Conservation (phyloP, 2,797 vertebrate species). For the Gymnodraco acuticeps region DNA sequence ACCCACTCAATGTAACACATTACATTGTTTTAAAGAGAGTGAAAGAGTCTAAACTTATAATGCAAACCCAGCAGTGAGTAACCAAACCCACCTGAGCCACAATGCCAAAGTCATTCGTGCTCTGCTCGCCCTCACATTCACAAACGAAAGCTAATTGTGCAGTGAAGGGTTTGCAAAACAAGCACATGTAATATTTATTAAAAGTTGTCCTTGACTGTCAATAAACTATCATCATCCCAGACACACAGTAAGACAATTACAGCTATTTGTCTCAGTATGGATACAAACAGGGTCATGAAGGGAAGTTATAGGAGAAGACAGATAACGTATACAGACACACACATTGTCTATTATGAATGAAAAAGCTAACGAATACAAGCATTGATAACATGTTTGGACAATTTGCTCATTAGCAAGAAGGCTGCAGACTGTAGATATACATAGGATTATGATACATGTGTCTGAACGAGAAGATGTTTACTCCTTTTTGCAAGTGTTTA, state of each 20-base stretch:
- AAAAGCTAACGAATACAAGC: background rate
- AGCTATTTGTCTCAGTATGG: background rate
- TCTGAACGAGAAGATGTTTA: constrained; percentile 8
- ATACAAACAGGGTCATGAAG: background rate
- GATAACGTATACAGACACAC: background rate
- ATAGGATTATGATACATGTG: background rate
- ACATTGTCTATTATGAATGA: background rate
- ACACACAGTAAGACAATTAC: constrained; percentile 4
- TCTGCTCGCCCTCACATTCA: constrained; percentile 16
- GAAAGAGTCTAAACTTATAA: constrained; percentile 18
- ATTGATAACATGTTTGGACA: constrained; percentile 15
- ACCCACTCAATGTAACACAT: background rate
- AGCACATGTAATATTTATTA: constrained; percentile 24
- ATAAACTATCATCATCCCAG: constrained; percentile 16
- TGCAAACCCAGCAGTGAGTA: constrained; percentile 19
- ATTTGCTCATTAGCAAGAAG: constrained; percentile 8
- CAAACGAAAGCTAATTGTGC: constrained; percentile 42
- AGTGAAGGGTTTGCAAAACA: constrained; percentile 11
- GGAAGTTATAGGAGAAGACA: constrained; percentile 10
- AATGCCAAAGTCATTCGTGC: constrained; percentile 46
- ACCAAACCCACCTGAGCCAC: constrained; percentile 21
- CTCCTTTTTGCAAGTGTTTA: constrained; percentile 9
- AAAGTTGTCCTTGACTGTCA: constrained; percentile 8
- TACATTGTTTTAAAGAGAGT: constrained; percentile 14
- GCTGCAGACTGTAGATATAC: background rate